Evolutionary conservation across 2,113 vertebrate species (phyloP).

Genomic region (Salvelinus fontinalis): DNA sequence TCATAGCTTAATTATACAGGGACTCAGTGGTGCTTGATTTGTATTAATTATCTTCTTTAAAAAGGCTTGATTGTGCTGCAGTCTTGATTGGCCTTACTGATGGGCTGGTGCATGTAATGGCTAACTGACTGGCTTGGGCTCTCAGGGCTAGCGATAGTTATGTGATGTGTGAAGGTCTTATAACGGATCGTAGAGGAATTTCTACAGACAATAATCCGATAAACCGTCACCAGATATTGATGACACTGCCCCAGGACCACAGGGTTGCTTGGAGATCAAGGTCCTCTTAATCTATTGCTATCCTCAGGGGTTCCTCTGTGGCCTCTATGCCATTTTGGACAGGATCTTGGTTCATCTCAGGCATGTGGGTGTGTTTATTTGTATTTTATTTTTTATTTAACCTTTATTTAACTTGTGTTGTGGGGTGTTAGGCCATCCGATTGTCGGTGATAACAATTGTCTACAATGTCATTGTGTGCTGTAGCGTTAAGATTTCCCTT

Average conservation of each 20-base stretch:
- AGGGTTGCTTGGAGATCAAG: conserved; percentile 23
- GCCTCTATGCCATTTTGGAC: neutral
- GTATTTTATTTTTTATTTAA: too few species aligned
- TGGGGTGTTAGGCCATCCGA: neutral
- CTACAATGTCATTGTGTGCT: too few species aligned
- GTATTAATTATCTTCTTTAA: conserved; percentile 49
- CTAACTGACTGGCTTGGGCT: conserved; percentile 39
- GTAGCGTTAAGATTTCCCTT: too few species aligned
- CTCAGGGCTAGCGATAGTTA: neutral
- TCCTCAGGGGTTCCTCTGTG: neutral
- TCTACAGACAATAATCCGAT: conserved; percentile 16
- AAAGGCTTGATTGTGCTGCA: conserved; percentile 38
- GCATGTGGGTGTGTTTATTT: neutral
- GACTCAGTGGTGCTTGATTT: conserved; percentile 23
- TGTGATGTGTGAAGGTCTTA: conserved; percentile 5
- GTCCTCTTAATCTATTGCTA: conserved; percentile 11
- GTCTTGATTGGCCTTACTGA: conserved; percentile 53
- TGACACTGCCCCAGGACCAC: conserved; percentile 26
- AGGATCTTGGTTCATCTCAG: neutral
- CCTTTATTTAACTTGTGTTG: too few species aligned
- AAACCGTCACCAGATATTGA: conserved; percentile 45
- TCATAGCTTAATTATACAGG: conserved; percentile 21
- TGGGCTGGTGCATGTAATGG: conserved; percentile 39
- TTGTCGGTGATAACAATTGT: too few species aligned
- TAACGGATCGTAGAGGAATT: conserved; percentile 30